phyloP scores from a whole-genome alignment of 2,113 vertebrate genomes.

The Amphilophus citrinellus region DNA sequence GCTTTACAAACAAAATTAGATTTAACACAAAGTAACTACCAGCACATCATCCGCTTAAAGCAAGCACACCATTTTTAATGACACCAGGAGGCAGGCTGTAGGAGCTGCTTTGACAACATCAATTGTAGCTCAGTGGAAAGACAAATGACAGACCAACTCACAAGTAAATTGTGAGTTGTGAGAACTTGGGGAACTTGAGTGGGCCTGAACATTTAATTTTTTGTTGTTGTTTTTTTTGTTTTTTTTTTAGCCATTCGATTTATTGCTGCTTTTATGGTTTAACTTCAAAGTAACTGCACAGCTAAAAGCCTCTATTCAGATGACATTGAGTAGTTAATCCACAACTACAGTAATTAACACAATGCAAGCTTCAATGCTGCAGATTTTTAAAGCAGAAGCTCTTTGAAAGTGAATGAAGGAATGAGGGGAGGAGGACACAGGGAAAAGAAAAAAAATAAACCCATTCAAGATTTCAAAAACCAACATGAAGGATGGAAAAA shows the following conservation, averaged over 20 bases:
- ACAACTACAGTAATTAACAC: constrained; percentile 1
- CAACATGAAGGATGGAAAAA: neutral
- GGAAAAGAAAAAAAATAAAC: neutral
- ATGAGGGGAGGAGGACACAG: neutral
- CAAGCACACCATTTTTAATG: neutral
- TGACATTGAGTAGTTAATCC: neutral
- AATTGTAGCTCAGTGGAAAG: neutral
- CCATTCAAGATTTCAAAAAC: neutral
- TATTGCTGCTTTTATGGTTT: neutral
- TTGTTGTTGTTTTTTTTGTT: neutral
- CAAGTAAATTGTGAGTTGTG: neutral
- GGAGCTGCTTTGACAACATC: neutral
- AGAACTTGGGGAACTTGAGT: neutral
- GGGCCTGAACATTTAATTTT: neutral
- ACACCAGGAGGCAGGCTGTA: neutral
- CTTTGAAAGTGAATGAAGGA: neutral
- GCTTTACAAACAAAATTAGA: neutral
- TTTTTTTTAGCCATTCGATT: neutral
- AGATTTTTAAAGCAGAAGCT: neutral
- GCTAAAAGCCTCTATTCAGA: neutral
- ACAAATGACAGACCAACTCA: neutral
- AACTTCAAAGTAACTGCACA: neutral
- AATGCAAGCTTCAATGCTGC: neutral
- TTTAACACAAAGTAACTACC: neutral
- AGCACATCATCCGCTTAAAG: neutral